phyloP scores from a whole-genome alignment of 2,797 vertebrate species.

The Argentina silus region DNA sequence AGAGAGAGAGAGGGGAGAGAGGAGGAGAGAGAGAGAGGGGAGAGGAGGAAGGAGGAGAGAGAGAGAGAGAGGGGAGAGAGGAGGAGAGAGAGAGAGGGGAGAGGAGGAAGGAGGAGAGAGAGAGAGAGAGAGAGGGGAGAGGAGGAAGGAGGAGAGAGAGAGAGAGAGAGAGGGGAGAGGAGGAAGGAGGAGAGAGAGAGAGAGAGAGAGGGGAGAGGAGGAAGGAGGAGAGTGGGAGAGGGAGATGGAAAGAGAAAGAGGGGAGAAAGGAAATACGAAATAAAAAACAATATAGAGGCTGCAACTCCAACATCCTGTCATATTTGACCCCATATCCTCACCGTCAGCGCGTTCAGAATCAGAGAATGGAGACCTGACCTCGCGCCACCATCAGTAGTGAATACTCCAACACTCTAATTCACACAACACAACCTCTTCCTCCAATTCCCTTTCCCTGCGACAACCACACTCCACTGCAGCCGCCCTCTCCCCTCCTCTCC shows the following conservation, averaged over 20 bases:
- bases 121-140: conserved; percentile 25
- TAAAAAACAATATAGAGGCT: not conserved
- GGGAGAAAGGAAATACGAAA: not conserved
- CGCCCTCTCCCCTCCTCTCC: not conserved
- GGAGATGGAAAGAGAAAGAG: not conserved
- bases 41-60: no score
- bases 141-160: conserved; percentile 71
- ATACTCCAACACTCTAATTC: no score
- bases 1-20: not conserved
- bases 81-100: conserved; percentile 30
- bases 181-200: not conserved
- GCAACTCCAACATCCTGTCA: not conserved
- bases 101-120: conserved; percentile 10
- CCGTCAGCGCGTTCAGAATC: not conserved
- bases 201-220: conserved; percentile 51
- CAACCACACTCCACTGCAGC: no score
- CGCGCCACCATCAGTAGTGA: no score
- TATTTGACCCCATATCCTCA: not conserved
- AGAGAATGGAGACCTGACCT: not conserved
- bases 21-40: not conserved
- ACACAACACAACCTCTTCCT: not conserved
- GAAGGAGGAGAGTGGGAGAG: not conserved
- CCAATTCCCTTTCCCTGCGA: not conserved
- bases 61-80: not conserved
- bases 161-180: conserved; percentile 61